phyloP scores from a whole-genome alignment of 2,113 vertebrate genomes.

The Recurvirostra avosetta region DNA sequence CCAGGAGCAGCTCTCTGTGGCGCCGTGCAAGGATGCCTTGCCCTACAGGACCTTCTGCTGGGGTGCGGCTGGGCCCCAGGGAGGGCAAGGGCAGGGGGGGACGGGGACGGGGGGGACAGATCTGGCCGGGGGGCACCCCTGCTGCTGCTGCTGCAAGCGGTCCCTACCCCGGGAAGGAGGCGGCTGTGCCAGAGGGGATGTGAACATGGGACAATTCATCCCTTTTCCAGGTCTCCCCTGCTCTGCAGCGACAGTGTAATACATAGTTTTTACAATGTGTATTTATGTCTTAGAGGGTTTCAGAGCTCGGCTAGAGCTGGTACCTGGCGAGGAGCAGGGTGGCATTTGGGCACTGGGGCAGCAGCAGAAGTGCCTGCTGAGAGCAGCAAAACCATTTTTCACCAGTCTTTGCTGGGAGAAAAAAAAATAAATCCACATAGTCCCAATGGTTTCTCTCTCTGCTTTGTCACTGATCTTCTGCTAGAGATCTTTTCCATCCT shows the following conservation, averaged over 20 bases:
- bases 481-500: neutral
- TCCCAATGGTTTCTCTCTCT: neutral
- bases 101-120: too few species aligned
- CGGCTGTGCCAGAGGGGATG: fast-evolving
- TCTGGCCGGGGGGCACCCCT: neutral
- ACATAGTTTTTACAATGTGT: neutral
- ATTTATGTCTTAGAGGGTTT: neutral
- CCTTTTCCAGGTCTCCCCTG: neutral
- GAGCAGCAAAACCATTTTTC: neutral
- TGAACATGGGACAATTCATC: neutral
- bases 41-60: neutral
- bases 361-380: neutral
- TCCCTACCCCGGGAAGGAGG: neutral
- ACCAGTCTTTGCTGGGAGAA: neutral
- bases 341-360: neutral
- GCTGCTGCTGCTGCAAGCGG: neutral
- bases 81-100: too few species aligned
- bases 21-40: neutral
- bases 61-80: neutral
- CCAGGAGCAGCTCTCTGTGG: neutral
- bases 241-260: neutral
- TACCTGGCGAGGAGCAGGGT: neutral
- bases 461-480: neutral
- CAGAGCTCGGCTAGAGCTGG: neutral
- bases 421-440: neutral